Evolutionary conservation across 2,888 invertebrate genomes (phyloP), one percentile per base, ranked within the genome.

Genomic region (Masnerella sp.): DNA sequence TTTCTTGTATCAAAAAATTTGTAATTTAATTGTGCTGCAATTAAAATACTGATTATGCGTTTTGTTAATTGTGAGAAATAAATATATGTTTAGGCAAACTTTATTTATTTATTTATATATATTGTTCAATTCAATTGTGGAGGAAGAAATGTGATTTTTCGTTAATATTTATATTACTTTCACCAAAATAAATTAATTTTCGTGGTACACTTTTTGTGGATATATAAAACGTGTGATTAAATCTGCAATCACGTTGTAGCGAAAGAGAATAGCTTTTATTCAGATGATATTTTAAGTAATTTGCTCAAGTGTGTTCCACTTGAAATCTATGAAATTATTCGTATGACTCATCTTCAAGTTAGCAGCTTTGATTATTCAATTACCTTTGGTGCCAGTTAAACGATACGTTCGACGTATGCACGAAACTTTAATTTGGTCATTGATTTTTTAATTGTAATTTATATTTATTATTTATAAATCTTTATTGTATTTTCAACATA

Each of bases 291-390:
- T 59, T 69, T 40, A 34, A 69, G 61, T 69, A 28, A 69, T 69
- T 69, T 61, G 30, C 40, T 69, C 61, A 54, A 69, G 59, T 51
- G 52, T 36, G 52, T 54, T 59, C 68, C 68, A 69, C 68, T 61
- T 69, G 68, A 54, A 30, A 38, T 69, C 25, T 54, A 61, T 38
- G 36, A 59, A 68, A 59, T 59, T 45, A 59, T 38, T 20, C 61
- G 61, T 30, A 40, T 49, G 61, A 61, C 18, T 58, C 58, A 58
- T 59, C 64, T 42, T 51, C 20, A 42, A 64, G 58, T 69, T 69
- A 52, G 69, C 61, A 70, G 47, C 58, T 70, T 64, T 51, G 64
- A 58, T 70, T 70, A 70, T 64, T 70, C 70, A 64, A 64, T 70
- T 64, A 70, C 70, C 38, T 70, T 62, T 38, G 58, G 70, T 64